Evolutionary conservation across 2,113 vertebrate species (phyloP), one percentile per base, ranked within the genome.

Genomic region (Thryonomys swinderianus): DNA sequence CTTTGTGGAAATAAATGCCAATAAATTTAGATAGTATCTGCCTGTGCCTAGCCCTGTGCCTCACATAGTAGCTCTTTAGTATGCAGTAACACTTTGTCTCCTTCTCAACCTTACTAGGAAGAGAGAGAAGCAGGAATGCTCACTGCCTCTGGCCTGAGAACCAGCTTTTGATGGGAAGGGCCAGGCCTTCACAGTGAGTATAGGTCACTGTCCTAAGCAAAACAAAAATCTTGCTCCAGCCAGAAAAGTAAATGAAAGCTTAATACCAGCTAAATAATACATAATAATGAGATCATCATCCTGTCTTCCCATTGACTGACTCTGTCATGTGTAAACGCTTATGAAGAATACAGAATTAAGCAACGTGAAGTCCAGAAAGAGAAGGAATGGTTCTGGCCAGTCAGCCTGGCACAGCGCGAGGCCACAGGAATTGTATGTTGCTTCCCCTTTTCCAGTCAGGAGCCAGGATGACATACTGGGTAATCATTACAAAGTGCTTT

Each of bases 201-300:
- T 1, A 45, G 62, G 61, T 86, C 32, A 2, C 21, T 88, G 93
- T 83, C 51, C 94, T 91, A 48, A 82, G 90, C 71, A 91, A 95
- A 94, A 62, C 40, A 87, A 84, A n/a, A 80, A 67, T 71, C 87
- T 64, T 74, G 17, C 34, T 96, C 67, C 74, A 69, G 69, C 69
- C 69, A 45, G 67, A 66, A 88, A 93, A 89, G 89, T 73, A 71
- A 94, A 95, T n/a, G 62, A 87, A 93, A 95, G 42, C 83, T 84
- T 84, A 83, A 78, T 64, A 66, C 32, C 88, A 73, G 74, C 45
- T 96, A 94, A 85, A 96, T 85, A 95, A 91, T 73, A 16, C 51
- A 64, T 64, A 92, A 82, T 55, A 37, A 82, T 40, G 78, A 94
- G 79, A 84, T 92, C 64, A 42, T 91, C 73, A 74, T 51, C 37